Conservation (phyloP, 92 coral and sea anemone genomes). For the Umimayanthus chanpuru region DNA sequence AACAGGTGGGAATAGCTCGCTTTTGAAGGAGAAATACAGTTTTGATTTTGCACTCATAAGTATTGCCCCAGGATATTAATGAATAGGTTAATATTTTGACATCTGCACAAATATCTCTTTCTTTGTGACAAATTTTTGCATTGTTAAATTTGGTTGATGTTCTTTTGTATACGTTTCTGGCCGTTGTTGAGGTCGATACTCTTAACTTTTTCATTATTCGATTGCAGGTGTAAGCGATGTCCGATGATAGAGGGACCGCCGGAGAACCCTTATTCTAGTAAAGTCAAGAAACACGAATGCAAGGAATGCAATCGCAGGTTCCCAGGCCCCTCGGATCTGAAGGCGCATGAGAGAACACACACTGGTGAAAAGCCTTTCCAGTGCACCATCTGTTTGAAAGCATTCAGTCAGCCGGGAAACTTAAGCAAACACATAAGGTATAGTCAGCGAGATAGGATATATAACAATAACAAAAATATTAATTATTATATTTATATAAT, state of each 20-base stretch:
- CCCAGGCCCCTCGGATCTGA: slow-evolving; percentile 86
- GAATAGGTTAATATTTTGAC: too few relatives aligned
- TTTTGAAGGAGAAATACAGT: too few relatives aligned
- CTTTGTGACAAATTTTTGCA: too few relatives aligned
- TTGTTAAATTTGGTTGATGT: too few relatives aligned
- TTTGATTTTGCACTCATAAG: too few relatives aligned
- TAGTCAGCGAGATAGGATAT: not conserved
- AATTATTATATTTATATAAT: too few relatives aligned
- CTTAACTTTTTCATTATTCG: not conserved
- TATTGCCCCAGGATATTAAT: too few relatives aligned
- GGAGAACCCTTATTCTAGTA: slow-evolving; percentile 39
- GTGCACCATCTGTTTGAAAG: slow-evolving; percentile 70
- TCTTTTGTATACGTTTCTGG: too few relatives aligned
- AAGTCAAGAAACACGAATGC: slow-evolving; percentile 64
- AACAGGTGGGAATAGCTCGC: too few relatives aligned
- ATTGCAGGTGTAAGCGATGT: slow-evolving; percentile 76
- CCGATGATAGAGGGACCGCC: slow-evolving; percentile 86
- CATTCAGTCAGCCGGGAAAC: slow-evolving; percentile 85
- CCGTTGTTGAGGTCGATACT: too few relatives aligned
- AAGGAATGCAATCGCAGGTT: slow-evolving; percentile 70
- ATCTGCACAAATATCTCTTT: too few relatives aligned
- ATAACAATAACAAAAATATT: too few relatives aligned
- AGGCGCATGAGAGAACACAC: slow-evolving; percentile 73
- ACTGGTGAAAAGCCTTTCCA: slow-evolving; percentile 87
- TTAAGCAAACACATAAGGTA: slow-evolving; percentile 79